Evolutionary conservation across 2,888 invertebrate genomes (phyloP).

Genomic region (Coleophora flavipennella): DNA sequence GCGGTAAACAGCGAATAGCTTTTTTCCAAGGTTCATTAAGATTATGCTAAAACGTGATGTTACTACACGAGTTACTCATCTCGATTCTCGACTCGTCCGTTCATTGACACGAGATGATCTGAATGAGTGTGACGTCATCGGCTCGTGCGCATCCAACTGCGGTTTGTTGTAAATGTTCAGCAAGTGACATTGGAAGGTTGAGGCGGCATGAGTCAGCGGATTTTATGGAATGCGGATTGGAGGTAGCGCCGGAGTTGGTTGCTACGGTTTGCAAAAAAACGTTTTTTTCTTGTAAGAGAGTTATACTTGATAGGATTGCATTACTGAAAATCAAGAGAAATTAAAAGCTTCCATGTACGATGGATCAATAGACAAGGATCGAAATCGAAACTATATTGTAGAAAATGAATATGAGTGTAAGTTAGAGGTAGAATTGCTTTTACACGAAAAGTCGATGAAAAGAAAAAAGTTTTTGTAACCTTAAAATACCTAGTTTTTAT

Average conservation of each 20-base stretch:
- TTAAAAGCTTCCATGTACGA: no score
- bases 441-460: no score
- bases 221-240: conserved; percentile 32
- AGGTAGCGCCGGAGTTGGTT: conserved; percentile 8
- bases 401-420: no score
- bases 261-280: conserved; percentile 18
- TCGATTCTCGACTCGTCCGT: conserved; percentile 8
- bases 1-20: no score
- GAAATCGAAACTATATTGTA: no score
- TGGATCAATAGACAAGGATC: no score
- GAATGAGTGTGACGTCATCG: conserved; percentile 3
- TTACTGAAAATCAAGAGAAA: neutral
- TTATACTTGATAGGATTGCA: no score
- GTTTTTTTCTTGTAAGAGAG: no score
- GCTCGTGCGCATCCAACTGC: neutral
- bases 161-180: conserved; percentile 1
- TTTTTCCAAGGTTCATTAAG: no score
- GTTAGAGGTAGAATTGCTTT: no score
- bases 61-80: neutral
- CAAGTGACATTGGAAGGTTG: conserved; percentile 10
- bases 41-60: neutral
- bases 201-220: conserved; percentile 17
- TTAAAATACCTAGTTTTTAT: no score
- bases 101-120: conserved; percentile 21
- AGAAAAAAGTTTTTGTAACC: no score